phyloP scores from a whole-genome alignment of 1,140 invertebrate genomes.

The Scylla paramamosain region DNA sequence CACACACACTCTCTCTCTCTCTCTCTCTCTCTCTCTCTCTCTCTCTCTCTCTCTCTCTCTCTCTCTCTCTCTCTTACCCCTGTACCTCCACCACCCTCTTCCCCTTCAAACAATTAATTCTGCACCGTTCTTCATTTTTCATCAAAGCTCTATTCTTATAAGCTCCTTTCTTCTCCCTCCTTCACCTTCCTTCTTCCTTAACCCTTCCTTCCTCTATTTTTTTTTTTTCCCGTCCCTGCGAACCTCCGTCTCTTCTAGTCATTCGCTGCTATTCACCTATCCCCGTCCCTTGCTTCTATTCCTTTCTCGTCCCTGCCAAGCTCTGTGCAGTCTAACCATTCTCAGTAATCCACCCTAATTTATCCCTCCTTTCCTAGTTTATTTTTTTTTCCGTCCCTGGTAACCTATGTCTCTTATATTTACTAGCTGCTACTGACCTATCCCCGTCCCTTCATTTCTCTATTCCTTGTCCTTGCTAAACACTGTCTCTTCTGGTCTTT shows the following conservation, averaged over 20 bases:
- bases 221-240: no score
- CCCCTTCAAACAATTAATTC: background rate
- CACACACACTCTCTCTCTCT: background rate
- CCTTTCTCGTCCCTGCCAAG: background rate
- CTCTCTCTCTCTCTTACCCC: background rate
- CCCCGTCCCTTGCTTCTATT: background rate
- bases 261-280: no score
- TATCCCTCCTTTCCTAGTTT: no score
- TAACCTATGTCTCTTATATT: background rate
- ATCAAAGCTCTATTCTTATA: no score
- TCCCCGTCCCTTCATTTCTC: background rate
- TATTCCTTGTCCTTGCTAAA: background rate
- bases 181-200: no score
- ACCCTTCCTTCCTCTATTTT: no score
- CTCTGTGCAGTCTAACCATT: no score
- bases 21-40: slow-evolving; percentile 1
- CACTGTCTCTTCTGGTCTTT: background rate
- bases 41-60: background rate
- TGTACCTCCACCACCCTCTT: background rate
- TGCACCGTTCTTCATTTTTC: no score
- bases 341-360: no score
- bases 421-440: background rate
- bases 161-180: no score
- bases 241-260: no score
- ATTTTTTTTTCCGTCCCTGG: no score